Base-by-base conservation (phyloP, 2,888 invertebrate species). In the Cerastis rubricosa region DNA sequence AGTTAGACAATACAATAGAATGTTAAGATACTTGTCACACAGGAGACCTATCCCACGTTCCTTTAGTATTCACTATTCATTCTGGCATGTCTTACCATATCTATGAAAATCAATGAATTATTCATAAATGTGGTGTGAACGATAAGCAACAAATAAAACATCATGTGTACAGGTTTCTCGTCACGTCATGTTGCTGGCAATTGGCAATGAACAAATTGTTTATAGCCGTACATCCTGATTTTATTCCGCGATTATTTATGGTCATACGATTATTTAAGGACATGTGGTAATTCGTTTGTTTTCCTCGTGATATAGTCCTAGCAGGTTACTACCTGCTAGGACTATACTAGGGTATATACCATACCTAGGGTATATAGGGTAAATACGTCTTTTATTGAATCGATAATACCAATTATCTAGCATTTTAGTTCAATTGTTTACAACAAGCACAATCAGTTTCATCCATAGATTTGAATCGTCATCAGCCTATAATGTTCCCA, bases 51-150 rank as follows among this genome's bases (percentile, higher is more conserved):
- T 74, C 72, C 69, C 81, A 84, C 74, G 74, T 70, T 63, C 81
- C 70, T 19, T 80, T 77, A 74, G 74, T 77, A 81, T 81, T 84
- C 83, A 84, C 59, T 75, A 84, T 84, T 84, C 83, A 84, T 64
- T 54, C 69, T 59, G 43, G 66, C 80, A 77, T 74, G 77, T 64
- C 70, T 61, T 40, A 29, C 77, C 77, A 81, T 77, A 84, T 77
- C 81, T 73, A 81, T 75, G 74, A 84, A 84, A 84, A 72, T 64
- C 22, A 49, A 76, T 84, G 83, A 84, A 84, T 84, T 45, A 84
- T 84, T 74, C 77, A 84, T 74, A 2, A 74, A 70, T 12, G 77
- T 65, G 70, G 83, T 68, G 84, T 77, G 59, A 84, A 77, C 74
- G 47, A 80, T 84, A 80, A 78, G 74, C 49, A 75, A 79, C 66